Conservation (phyloP, 2,113 vertebrate genomes). For the Lophochroa leadbeateri region DNA sequence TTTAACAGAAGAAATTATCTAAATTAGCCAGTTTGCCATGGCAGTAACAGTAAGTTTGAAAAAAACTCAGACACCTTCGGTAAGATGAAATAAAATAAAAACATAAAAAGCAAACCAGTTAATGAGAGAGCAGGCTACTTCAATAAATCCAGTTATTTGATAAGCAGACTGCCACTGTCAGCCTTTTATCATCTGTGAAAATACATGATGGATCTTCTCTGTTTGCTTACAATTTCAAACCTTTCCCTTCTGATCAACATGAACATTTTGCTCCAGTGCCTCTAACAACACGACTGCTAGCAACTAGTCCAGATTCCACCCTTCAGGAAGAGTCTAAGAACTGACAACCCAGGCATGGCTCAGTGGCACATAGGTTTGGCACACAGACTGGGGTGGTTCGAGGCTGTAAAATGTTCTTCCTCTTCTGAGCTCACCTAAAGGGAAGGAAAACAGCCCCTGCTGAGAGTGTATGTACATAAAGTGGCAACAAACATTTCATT, state of each 20-base stretch:
- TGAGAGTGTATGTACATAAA: neutral
- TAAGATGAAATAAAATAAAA: constrained; percentile 41
- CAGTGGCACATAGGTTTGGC: neutral
- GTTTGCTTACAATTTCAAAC: constrained; percentile 41
- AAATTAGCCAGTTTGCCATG: neutral
- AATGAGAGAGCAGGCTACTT: constrained; percentile 34
- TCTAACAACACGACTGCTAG: neutral
- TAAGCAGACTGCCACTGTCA: constrained; percentile 39
- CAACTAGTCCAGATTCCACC: neutral
- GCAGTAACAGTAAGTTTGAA: neutral
- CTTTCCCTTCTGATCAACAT: neutral
- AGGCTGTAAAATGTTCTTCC: constrained; percentile 4
- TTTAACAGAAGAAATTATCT: constrained; percentile 18
- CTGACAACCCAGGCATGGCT: neutral
- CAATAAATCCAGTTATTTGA: constrained; percentile 63
- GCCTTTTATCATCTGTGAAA: constrained; percentile 37
- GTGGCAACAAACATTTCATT: constrained; percentile 25
- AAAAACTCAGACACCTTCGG: neutral
- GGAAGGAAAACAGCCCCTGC: neutral
- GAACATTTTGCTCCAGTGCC: constrained; percentile 26
- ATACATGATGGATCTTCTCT: neutral
- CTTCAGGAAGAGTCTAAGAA: neutral
- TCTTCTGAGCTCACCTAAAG: neutral
- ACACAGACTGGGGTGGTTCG: neutral
- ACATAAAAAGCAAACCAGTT: constrained; percentile 34